Evolutionary conservation across 2,797 vertebrate genomes (phyloP).

Genomic region (Champsocephalus gunnari): DNA sequence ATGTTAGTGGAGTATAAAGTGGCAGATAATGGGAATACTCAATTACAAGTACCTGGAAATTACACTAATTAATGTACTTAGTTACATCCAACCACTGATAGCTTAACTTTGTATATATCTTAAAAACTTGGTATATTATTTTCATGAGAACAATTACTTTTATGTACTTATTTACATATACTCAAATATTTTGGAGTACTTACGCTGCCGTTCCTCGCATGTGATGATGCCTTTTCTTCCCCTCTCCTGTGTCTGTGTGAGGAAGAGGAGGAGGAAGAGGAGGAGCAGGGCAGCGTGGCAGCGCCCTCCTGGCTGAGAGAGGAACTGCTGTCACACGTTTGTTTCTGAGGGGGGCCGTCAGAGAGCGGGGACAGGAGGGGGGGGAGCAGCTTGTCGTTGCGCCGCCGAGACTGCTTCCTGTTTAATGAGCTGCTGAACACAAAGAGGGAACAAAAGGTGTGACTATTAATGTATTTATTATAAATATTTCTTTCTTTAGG

Average conservation of each 20-base stretch:
- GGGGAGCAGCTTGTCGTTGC: constrained; percentile 92
- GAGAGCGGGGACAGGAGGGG: constrained; percentile 92
- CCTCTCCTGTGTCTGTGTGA: constrained; percentile 90
- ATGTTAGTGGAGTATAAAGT: no score
- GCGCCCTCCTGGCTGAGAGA: constrained; percentile 87
- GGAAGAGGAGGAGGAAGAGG: constrained; percentile 71
- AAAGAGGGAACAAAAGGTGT: constrained; percentile 1
- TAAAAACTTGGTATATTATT: not conserved
- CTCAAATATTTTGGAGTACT: constrained; percentile 18
- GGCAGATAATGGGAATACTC: no score
- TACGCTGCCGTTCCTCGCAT: constrained; percentile 87
- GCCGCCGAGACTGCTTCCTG: constrained; percentile 90
- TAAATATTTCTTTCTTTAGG: not conserved
- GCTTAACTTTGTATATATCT: no score
- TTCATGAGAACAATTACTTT: not conserved
- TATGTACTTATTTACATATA: no score
- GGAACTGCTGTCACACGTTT: constrained; percentile 81
- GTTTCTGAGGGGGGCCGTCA: constrained; percentile 87
- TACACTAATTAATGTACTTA: no score
- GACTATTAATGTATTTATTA: constrained; percentile 9
- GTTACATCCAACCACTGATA: no score
- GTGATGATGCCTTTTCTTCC: constrained; percentile 87
- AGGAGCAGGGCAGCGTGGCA: constrained; percentile 59
- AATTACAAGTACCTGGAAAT: no score
- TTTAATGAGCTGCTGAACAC: constrained; percentile 74